Base-by-base conservation (phyloP, 2,888 invertebrate species). In the Trachelus troglodyta region DNA sequence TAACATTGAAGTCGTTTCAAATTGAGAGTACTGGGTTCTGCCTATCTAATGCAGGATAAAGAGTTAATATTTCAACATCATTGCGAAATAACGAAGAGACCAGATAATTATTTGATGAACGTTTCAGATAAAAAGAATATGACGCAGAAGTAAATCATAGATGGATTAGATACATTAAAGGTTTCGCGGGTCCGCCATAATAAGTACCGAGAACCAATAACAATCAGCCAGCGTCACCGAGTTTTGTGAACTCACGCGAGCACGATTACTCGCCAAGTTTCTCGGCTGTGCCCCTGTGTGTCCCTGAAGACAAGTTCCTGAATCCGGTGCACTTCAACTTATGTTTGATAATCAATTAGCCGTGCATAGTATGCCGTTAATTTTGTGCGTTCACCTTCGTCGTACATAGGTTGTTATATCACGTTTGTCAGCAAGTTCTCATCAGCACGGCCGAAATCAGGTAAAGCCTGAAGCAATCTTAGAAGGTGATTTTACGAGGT, bases 161-260 rank as follows among this genome's bases (percentile, higher is more conserved):
- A 56, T 56, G 15, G 23, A 56, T 56, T 56, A 56, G 23, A 23
- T 2, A 56, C 56, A 23, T 56, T 56, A 23, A 56, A 56, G 23
- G 56, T 23, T 56, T 56, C 56, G 23, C 56, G 56, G 56, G 23
- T 56, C 56, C 56, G 56, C 56, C 56, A 56, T 56, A 23, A 23
- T 56, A 56, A 56, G 9, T 15, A 56, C 23, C 2, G 56, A 56
- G 56, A 71, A 34, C 71, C 71, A 71, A 71, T 71, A 34, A 71
- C 71, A 31, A 71, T 31, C 71, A 71, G 71, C 71, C 71, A 71
- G 33, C 71, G 71, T 71, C 71, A 56, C 23, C 23, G 23, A 56
- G 56, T 56, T 56, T 56, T 56, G 23, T 56, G 56, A 56, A 56
- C 56, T 56, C 56, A 56, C 56, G 56, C 56, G 23, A 23, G 56